phyloP scores from a whole-genome alignment of 2,888 invertebrate species.

The Scaptomyza cyrtandrae region DNA sequence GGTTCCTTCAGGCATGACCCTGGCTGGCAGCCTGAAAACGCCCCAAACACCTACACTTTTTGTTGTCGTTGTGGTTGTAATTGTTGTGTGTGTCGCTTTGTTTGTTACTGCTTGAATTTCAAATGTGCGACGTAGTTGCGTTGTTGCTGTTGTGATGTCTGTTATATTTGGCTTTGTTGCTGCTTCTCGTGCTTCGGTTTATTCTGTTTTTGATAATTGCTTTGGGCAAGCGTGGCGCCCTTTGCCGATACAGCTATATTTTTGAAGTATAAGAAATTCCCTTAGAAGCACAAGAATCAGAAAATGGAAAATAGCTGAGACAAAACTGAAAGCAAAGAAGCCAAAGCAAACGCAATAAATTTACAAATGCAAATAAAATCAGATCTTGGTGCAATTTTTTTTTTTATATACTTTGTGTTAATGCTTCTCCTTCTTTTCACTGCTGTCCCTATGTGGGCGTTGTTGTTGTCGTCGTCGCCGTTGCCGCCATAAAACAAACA shows the following conservation, averaged over 20 bases:
- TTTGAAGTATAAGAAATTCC: constrained; percentile 53
- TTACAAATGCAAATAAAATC: constrained; percentile 72
- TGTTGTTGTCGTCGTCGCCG: constrained; percentile 34
- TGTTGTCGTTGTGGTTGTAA: neutral
- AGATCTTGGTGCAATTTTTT: constrained; percentile 21
- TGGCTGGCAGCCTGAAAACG: constrained; percentile 63
- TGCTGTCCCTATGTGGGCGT: constrained; percentile 31
- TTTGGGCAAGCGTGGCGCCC: constrained; percentile 53
- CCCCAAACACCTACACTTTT: constrained; percentile 42
- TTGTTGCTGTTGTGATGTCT: constrained; percentile 1
- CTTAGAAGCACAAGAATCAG: constrained; percentile 42
- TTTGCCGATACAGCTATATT: constrained; percentile 24
- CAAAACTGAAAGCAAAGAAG: constrained; percentile 39
- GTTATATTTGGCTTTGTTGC: constrained; percentile 4
- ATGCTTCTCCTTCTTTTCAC: neutral
- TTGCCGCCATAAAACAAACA: constrained; percentile 22
- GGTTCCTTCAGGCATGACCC: constrained; percentile 57
- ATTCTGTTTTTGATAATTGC: constrained; percentile 58
- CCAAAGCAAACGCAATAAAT: constrained; percentile 68
- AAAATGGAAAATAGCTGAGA: constrained; percentile 49
- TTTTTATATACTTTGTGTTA: constrained; percentile 25
- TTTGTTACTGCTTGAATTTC: constrained; percentile 55
- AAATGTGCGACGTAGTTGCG: constrained; percentile 43
- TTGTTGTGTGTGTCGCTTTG: constrained; percentile 10
- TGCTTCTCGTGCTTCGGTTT: constrained; percentile 8